A percentile compares a stretch with the other conserved stretches of the same genome.
These are phyloP conservation scores for Triops longicaudatus DNA, from an alignment of 1,140 invertebrate genomes.

Conservation along the genomic window DNA sequence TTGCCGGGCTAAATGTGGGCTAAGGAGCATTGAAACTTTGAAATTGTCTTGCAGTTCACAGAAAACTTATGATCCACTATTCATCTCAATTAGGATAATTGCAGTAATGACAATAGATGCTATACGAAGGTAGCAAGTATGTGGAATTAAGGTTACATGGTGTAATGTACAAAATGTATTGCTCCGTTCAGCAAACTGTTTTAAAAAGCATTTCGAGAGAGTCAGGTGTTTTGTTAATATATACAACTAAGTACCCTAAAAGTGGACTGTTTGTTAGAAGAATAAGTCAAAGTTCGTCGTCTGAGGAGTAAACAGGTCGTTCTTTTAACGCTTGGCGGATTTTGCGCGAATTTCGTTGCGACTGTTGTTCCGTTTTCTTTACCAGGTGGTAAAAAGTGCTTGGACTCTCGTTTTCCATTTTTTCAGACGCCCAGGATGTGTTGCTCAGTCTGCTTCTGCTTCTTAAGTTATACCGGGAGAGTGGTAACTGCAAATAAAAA, in stretches of 20 bases:
- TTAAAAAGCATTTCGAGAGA: no score
- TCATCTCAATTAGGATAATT: no score
- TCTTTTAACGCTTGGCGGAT: slow-evolving; percentile 16
- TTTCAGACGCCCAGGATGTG: background rate
- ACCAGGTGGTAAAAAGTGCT: background rate
- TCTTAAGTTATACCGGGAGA: slow-evolving; percentile 11
- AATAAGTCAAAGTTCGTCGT: slow-evolving; percentile 8
- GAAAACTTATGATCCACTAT: no score
- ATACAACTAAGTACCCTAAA: background rate
- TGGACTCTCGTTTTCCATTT: slow-evolving; percentile 13
- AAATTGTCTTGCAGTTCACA: no score
- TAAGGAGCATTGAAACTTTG: no score
- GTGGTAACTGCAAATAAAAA: background rate
- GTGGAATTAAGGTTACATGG: no score
- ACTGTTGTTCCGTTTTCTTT: slow-evolving; percentile 2
- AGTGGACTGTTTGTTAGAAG: background rate
- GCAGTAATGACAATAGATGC: no score
- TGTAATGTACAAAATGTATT: no score
- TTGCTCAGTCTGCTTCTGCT: slow-evolving; percentile 3
- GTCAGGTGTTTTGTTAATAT: background rate
- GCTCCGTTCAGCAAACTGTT: no score
- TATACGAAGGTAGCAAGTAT: no score
- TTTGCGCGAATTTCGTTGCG: background rate
- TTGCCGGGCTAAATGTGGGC: no score
- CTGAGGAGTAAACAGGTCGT: slow-evolving; percentile 13